phyloP scores from a whole-genome alignment of 2,888 invertebrate species.

The Frankliniella fusca region DNA sequence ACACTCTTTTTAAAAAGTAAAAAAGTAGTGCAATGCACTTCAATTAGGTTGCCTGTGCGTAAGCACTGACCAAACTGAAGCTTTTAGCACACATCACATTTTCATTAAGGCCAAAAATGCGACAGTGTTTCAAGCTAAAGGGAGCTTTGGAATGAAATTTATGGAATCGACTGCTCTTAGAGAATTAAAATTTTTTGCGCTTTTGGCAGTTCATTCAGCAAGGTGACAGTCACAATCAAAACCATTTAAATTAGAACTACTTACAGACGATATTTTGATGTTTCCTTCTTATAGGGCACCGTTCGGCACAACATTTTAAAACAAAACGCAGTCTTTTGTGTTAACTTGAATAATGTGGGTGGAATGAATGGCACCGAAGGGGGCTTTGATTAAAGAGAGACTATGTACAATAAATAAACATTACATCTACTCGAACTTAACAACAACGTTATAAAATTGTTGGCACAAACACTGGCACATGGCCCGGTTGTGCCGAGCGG shows the following conservation, averaged over 20 bases:
- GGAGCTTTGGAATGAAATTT: no score
- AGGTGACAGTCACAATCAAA: neutral
- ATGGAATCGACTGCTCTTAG: no score
- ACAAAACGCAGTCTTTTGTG: no score
- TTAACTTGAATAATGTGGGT: no score
- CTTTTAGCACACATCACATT: neutral
- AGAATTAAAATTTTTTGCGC: neutral
- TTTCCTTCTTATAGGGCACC: no score
- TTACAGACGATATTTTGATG: no score
- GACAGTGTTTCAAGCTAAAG: neutral
- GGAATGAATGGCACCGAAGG: neutral
- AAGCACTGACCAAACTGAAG: no score
- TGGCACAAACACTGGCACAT: neutral
- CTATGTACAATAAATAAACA: neutral
- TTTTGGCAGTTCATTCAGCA: neutral
- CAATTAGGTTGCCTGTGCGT: neutral
- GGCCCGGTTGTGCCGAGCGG: no score
- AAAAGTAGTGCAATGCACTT: neutral
- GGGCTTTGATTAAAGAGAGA: conserved; percentile 1
- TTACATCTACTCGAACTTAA: neutral
- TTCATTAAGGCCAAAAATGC: neutral
- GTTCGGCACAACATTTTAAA: no score
- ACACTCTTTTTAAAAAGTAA: neutral
- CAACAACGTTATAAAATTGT: neutral
- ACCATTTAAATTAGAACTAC: no score